These are phyloP conservation scores for Petrophora chlorosata DNA, from an alignment of 2,888 invertebrate species.

Conservation along the genomic window DNA sequence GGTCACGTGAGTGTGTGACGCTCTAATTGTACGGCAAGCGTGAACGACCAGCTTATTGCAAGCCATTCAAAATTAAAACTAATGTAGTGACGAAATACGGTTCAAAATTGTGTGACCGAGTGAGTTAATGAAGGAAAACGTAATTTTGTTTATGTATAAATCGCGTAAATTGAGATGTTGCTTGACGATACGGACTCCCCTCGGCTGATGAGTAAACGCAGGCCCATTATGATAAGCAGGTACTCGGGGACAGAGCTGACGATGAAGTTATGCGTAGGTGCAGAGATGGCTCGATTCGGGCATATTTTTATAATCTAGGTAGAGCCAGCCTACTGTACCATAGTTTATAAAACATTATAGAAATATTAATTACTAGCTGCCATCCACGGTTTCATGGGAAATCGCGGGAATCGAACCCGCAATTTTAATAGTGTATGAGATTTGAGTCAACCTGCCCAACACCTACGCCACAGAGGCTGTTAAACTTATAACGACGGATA, in stretches of 20 bases:
- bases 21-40: slow-evolving; percentile 36
- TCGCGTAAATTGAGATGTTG: slow-evolving; percentile 47
- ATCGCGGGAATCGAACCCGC: too few species aligned
- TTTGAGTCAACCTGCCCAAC: too few species aligned
- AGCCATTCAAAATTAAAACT: not conserved
- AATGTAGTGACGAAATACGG: not conserved
- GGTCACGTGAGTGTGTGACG: slow-evolving; percentile 38
- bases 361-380: too few species aligned
- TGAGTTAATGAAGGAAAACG: slow-evolving; percentile 24
- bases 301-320: too few species aligned
- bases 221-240: slow-evolving; percentile 25
- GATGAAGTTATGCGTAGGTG: slow-evolving; percentile 8
- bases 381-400: too few species aligned
- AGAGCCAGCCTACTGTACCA: too few species aligned
- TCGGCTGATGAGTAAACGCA: slow-evolving; percentile 27
- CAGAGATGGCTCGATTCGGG: too few species aligned
- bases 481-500: too few species aligned
- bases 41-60: slow-evolving; percentile 10
- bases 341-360: too few species aligned
- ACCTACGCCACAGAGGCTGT: too few species aligned
- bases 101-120: slow-evolving; percentile 24
- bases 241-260: slow-evolving; percentile 9
- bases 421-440: too few species aligned
- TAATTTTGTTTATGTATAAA: slow-evolving; percentile 38
- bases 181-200: slow-evolving; percentile 32